These are phyloP conservation scores for Trinorchestia longiramus DNA, from an alignment of 1,140 invertebrate species.

Conservation along the genomic window DNA sequence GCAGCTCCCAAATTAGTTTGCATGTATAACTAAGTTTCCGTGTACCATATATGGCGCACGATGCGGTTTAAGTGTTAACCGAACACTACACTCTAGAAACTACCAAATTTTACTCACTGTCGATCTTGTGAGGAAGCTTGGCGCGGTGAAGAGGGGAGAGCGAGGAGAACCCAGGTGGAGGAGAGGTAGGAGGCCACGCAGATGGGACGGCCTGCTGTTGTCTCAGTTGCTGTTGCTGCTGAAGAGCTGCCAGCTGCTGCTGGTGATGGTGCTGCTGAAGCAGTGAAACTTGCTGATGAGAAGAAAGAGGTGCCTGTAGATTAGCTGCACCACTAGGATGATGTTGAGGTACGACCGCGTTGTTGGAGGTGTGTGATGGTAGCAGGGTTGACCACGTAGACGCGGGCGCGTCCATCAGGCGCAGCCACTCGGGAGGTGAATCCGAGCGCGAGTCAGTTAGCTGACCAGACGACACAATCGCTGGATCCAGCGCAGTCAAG, in stretches of 20 bases:
- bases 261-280: constrained; percentile 59
- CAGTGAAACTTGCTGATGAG: constrained; percentile 12
- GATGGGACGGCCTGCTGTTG: constrained; percentile 49
- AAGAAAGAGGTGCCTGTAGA: constrained; percentile 45
- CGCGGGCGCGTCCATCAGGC: constrained; percentile 72
- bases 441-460: constrained; percentile 69
- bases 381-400: constrained; percentile 39
- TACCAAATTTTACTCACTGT: constrained; percentile 60
- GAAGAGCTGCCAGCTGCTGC: constrained; percentile 59
- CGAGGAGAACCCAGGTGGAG: constrained; percentile 65
- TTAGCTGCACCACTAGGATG: constrained; percentile 63
- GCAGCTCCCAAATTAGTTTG: too few species aligned
- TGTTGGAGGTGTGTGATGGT: constrained; percentile 48
- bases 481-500: constrained; percentile 88
- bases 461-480: constrained; percentile 76
- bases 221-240: not conserved
- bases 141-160: constrained; percentile 65
- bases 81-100: not conserved
- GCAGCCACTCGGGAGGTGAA: constrained; percentile 73
- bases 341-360: constrained; percentile 63
- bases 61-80: not conserved
- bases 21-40: not conserved
- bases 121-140: constrained; percentile 65
- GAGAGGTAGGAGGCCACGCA: constrained; percentile 66
- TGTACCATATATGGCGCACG: too few species aligned